Base-by-base conservation (phyloP, 2,888 invertebrate species). In the Noctua janthe region DNA sequence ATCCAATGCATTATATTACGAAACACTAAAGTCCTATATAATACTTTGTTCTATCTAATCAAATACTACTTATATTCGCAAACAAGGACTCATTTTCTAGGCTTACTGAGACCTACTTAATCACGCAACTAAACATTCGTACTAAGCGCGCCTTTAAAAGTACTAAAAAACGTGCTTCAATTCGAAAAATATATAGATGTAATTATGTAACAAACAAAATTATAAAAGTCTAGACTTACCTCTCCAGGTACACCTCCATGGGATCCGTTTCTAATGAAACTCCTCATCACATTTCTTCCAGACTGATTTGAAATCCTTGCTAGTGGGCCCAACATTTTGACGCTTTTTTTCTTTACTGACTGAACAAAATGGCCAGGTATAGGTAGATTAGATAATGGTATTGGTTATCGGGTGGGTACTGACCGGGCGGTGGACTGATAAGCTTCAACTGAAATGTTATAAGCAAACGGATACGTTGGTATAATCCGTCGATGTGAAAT, bases 161-260 rank as follows among this genome's bases (percentile, higher is more conserved):
- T 1, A 7, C 1, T 1, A 29, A 49, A 59, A 77, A 87, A 77
- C 62, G 81, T 84, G 75, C 20, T 59, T 2, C 5, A 7, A 51
- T 6, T 49, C 0, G 29, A 47, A 69, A 82, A 62, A 17, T 23
- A 59, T 11, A 20, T 23, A 17, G 4, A 0, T 47, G 0, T 7
- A 20, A 76, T 95, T 95, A 95, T 92, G 93, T 95, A 95, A 95
- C 86, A 83, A 74, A 87, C 74, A 76, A 89, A 82, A 80, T 7
- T 20, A 71, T 17, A n/a, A 72, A 64, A 20, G 39, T 20, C 51
- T 13, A 7, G 62, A 89, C 95, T 89, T 84, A 96, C 97, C 94
- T 96, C 95, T 2, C 97, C 96, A 69, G 96, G 96, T 13, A 95
- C 83, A 1, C 96, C 96, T 15, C 97, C 97, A 85, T 95, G 91